Conservation (phyloP, 2,113 vertebrate species). For the Sporophila hypoxantha region DNA sequence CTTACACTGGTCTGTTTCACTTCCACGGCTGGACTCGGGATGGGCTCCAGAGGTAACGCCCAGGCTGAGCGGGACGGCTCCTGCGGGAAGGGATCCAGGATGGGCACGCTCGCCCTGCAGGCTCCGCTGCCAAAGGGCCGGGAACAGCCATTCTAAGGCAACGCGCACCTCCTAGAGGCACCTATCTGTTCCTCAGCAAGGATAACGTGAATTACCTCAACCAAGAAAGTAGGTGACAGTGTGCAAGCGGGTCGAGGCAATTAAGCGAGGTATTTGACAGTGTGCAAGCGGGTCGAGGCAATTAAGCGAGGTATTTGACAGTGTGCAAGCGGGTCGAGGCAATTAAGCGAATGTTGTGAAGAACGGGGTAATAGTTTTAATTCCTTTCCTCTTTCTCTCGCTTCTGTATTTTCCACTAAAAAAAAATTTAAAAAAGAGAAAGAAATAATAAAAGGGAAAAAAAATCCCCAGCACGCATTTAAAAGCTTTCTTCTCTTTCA, state of each 20-base stretch:
- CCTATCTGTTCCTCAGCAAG: rapidly evolving
- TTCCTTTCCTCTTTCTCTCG: background rate
- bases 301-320: background rate
- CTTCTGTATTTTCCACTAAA: background rate
- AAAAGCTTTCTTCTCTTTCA: rapidly evolving
- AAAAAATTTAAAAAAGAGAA: background rate
- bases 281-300: background rate
- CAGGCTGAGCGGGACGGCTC: background rate
- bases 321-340: background rate
- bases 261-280: background rate
- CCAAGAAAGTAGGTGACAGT: background rate
- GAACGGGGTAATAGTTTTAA: background rate
- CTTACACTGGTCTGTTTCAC: background rate
- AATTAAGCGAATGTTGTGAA: background rate
- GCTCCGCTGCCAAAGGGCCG: rapidly evolving
- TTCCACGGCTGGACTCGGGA: background rate
- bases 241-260: background rate
- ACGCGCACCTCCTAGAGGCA: too few relatives aligned
- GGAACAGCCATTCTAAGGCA: rapidly evolving
- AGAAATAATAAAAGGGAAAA: too few relatives aligned
- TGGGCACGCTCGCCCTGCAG: rapidly evolving
- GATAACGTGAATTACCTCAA: too few relatives aligned
- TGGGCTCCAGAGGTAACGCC: rapidly evolving
- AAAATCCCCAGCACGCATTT: too few relatives aligned
- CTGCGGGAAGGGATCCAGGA: rapidly evolving